Base-by-base conservation (phyloP, 2,113 vertebrate species). In the Cyanoliseus patagonus region DNA sequence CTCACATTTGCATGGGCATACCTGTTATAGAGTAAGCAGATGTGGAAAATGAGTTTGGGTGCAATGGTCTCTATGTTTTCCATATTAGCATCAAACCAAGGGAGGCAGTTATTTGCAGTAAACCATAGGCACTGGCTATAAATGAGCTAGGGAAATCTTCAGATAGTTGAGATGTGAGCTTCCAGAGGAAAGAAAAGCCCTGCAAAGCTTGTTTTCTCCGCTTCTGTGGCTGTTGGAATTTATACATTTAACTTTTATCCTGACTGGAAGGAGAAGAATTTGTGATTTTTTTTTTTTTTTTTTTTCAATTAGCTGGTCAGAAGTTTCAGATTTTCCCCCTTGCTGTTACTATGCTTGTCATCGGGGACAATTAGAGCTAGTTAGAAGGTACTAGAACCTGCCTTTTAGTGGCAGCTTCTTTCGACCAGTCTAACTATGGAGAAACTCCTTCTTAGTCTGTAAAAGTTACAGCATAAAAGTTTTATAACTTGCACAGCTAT, bases 401-500 rank as follows among this genome's bases (percentile, higher is more conserved):
- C 15, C 73, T 42, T 61, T 88, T 47, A 18, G 10, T 61, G 51
- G 70, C 39, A 68, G 51, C 2, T 92, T 61, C 66, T 91, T 75
- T 83, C 15, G 81, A 86, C 4, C 24, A 27, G 35, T 41, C 52
- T n/a, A 64, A 37, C 39, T 51, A 22, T 41, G 66, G 41, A 91
- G 77, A 81, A 96, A 82, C 83, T 82, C 80, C 66, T 97, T 25
- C 88, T 39, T 16, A 63, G 52, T 87, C 77, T 70, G 62, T 69
- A 91, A 94, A 93, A 96, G 90, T 95, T 94, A 59, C 0, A 0
- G 57, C 74, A 89, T 96, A 93, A 96, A 91, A 89, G 75, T 96
- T 93, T 94, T 87, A 96, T 62, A 76, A n/a, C 86, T 77, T 28
- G 91, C 91, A 87, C 94, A 97, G 94, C 94, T 97, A 95, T 94